Percentiles rank a stretch among this genome's conserved stretches.
phyloP scores from a whole-genome alignment of 2,888 invertebrate species.

The Drosophila pullipes region DNA sequence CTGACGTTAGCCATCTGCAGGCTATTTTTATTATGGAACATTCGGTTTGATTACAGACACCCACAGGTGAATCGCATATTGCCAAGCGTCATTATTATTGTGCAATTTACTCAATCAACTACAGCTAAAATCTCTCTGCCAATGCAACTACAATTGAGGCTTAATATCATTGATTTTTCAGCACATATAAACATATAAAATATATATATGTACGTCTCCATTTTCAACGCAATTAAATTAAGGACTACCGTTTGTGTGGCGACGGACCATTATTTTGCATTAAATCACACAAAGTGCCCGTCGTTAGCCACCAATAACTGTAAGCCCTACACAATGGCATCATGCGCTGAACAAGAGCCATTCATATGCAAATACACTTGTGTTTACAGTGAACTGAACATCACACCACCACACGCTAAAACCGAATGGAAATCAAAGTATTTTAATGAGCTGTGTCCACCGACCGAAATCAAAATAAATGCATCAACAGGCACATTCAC shows the following conservation, averaged over 20 bases:
- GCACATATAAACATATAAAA: background rate
- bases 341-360: conserved; percentile 1
- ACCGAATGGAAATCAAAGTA: conserved; percentile 10
- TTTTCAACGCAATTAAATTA: conserved; percentile 11
- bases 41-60: background rate
- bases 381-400: conserved; percentile 4
- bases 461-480: conserved; percentile 13
- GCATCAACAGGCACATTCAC: conserved; percentile 8
- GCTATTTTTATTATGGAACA: conserved; percentile 1
- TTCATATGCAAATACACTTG: conserved; percentile 11
- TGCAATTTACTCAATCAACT: conserved; percentile 2
- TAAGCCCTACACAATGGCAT: conserved; percentile 1
- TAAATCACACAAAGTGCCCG: conserved; percentile 40
- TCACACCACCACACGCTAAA: background rate
- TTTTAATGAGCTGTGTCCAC: conserved; percentile 17
- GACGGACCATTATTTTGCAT: conserved; percentile 51
- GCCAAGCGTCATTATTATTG: background rate
- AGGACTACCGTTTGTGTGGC: conserved; percentile 31
- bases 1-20: conserved; percentile 1
- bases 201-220: background rate
- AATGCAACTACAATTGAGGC: conserved; percentile 4
- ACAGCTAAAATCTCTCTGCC: background rate
- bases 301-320: conserved; percentile 19
- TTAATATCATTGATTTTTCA: background rate
- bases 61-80: background rate